These are phyloP conservation scores for Xestia sexstrigata DNA, from an alignment of 2,888 invertebrate genomes.

Conservation along the genomic window DNA sequence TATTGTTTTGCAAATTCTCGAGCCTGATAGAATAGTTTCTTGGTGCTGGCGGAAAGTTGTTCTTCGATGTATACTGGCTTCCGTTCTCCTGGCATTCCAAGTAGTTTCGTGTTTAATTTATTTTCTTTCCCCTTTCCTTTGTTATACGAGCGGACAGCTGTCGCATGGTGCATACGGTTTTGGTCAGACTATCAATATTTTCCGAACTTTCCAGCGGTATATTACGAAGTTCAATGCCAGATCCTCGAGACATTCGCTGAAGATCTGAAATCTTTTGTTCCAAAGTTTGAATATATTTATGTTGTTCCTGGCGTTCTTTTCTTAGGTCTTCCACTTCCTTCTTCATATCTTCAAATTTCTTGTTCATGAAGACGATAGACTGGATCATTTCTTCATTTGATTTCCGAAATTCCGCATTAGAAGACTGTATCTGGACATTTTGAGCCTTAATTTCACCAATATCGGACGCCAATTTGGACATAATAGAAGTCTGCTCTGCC, in stretches of 20 bases:
- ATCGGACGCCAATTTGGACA: background rate
- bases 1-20: too few relatives aligned
- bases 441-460: background rate
- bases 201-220: background rate
- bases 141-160: background rate
- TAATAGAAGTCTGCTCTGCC: background rate
- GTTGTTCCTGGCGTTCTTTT: background rate
- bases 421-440: background rate
- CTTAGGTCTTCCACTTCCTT: too few relatives aligned
- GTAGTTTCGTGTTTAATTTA: too few relatives aligned
- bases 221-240: constrained; percentile 2
- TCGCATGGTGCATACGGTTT: background rate
- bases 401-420: background rate
- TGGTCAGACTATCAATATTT: background rate
- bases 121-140: constrained; percentile 1
- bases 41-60: too few relatives aligned
- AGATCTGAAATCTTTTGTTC: constrained; percentile 12
- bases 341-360: too few relatives aligned
- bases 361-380: background rate
- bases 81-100: too few relatives aligned
- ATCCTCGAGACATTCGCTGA: constrained; percentile 5
- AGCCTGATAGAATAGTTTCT: too few relatives aligned
- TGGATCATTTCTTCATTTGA: background rate
- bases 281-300: background rate
- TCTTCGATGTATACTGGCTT: too few relatives aligned